phyloP scores from a whole-genome alignment of 2,797 vertebrate species.

The Hapalemur alaotrensis region DNA sequence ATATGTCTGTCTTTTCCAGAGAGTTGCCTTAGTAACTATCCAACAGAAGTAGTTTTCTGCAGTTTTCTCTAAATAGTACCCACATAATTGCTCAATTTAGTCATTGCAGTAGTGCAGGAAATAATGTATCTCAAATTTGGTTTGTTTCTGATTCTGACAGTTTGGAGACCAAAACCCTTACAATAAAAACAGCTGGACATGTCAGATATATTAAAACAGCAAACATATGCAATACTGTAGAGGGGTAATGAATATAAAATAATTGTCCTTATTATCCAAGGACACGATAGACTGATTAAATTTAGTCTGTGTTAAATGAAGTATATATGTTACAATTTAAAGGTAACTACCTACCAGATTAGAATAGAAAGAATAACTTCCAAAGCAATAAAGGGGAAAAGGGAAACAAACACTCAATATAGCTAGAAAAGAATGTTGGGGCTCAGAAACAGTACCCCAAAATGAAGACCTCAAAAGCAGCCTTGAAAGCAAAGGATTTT shows the following conservation, averaged over 20 bases:
- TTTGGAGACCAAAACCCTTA: constrained; percentile 34
- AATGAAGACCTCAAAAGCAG: neutral
- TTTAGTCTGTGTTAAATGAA: constrained; percentile 35
- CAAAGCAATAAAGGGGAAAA: neutral
- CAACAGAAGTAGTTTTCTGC: constrained; percentile 44
- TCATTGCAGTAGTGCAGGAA: constrained; percentile 3
- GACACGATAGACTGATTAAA: neutral
- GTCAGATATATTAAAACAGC: constrained; percentile 10
- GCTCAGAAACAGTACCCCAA: neutral
- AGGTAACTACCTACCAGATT: neutral
- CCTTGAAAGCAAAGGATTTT: neutral
- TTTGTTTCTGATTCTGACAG: constrained; percentile 39
- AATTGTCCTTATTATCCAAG: constrained; percentile 24
- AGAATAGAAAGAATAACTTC: neutral
- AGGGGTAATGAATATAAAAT: constrained; percentile 20
- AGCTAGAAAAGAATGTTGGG: neutral
- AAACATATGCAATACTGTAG: constrained; percentile 7
- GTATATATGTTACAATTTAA: neutral
- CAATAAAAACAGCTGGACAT: constrained; percentile 5
- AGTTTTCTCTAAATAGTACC: constrained; percentile 49
- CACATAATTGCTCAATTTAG: constrained; percentile 48
- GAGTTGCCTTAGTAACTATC: constrained; percentile 41
- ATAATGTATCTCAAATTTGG: constrained; percentile 43
- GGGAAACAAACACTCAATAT: neutral
- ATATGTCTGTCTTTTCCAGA: constrained; percentile 3